Conservation (phyloP, 1,140 invertebrate species). For the Drosophila funebris region DNA sequence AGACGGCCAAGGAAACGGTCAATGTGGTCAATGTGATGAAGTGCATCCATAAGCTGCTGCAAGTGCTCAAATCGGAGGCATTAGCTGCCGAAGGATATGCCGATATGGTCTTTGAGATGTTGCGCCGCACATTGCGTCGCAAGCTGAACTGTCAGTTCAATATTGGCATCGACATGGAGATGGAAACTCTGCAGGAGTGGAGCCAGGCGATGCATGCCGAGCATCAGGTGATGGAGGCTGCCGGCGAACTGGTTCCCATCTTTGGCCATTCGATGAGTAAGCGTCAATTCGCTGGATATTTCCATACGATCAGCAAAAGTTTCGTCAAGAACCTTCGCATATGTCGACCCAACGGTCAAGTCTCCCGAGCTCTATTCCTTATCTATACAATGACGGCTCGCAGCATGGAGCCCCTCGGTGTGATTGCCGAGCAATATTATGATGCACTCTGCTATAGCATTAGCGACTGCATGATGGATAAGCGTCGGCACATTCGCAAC, state of each 20-base stretch:
- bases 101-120: conserved; percentile 8
- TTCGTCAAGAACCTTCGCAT: conserved; percentile 9
- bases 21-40: conserved; percentile 8
- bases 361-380: conserved; percentile 1
- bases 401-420: conserved; percentile 18
- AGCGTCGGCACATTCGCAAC: background rate
- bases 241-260: conserved; percentile 3
- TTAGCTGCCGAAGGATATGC: conserved; percentile 6
- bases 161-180: background rate
- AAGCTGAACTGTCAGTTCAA: conserved; percentile 28
- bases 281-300: conserved; percentile 14
- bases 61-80: conserved; percentile 10
- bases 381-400: conserved; percentile 11
- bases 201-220: conserved; percentile 24
- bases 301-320: background rate
- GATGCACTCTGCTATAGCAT: conserved; percentile 19
- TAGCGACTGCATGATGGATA: conserved; percentile 7
- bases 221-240: conserved; percentile 19
- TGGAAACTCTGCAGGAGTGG: conserved; percentile 1
- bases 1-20: conserved; percentile 8
- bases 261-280: conserved; percentile 11
- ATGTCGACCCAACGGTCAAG: background rate
- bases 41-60: conserved; percentile 5
- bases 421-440: conserved; percentile 19
- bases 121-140: conserved; percentile 21